Conservation (phyloP, 2,797 vertebrate species). For the Mormyrus proboscirostris region DNA sequence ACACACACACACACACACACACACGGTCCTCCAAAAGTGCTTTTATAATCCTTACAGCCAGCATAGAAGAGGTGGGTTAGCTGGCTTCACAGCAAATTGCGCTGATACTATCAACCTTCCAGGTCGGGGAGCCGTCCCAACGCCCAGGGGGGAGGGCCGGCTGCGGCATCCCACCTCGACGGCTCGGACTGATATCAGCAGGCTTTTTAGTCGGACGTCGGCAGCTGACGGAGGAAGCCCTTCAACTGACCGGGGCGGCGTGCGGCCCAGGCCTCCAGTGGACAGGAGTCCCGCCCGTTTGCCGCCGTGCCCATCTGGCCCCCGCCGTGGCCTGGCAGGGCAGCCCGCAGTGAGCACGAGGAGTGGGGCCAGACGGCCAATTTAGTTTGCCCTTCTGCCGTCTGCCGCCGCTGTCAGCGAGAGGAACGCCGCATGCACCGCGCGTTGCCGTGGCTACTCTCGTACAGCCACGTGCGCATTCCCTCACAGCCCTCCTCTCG, state of each 20-base stretch:
- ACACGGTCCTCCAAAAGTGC: background rate
- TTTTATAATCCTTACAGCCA: background rate
- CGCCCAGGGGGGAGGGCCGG: conserved; percentile 34
- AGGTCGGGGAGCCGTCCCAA: conserved; percentile 45
- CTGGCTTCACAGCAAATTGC: conserved; percentile 40
- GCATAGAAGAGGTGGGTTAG: conserved; percentile 13
- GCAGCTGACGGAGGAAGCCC: conserved; percentile 80
- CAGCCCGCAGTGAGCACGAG: conserved; percentile 59
- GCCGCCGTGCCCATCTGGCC: conserved; percentile 30
- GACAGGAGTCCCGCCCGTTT: conserved; percentile 60
- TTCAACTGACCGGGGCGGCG: conserved; percentile 66
- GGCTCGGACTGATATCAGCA: conserved; percentile 77
- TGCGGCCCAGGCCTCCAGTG: conserved; percentile 41
- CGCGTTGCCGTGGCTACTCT: background rate
- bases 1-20: background rate
- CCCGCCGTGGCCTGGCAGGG: conserved; percentile 63
- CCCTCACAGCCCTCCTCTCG: background rate
- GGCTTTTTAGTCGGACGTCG: conserved; percentile 73
- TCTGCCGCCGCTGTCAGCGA: conserved; percentile 9
- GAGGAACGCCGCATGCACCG: background rate
- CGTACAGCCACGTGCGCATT: background rate
- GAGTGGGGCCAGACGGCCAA: conserved; percentile 34
- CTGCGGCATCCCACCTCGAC: conserved; percentile 63
- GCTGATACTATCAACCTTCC: conserved; percentile 36
- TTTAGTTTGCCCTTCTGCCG: conserved; percentile 34